Evolutionary conservation across 2,888 invertebrate species (phyloP).

Genomic region (Drosophila trichaetosa): DNA sequence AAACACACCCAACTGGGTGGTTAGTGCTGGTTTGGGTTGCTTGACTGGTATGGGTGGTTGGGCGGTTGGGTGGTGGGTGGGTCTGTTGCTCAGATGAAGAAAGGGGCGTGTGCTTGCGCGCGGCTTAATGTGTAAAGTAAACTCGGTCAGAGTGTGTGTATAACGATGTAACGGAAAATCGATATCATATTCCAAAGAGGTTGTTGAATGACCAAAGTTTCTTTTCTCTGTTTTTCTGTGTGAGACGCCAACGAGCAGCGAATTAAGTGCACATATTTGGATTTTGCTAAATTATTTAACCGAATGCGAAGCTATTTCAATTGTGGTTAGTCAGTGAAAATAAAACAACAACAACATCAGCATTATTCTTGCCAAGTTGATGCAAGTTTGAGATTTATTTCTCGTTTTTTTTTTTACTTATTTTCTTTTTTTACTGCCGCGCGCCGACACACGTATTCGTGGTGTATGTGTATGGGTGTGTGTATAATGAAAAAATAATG

Average conservation of each 20-base stretch:
- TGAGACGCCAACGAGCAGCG: constrained; percentile 2
- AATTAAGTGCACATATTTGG: not conserved
- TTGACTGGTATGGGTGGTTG: constrained; percentile 1
- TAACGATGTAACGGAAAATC: constrained; percentile 80
- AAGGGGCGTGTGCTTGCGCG: constrained; percentile 64
- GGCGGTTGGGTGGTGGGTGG: constrained; percentile 2
- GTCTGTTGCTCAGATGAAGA: constrained; percentile 24
- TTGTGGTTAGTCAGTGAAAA: constrained; percentile 4
- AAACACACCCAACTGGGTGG: constrained; percentile 15
- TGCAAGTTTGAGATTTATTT: constrained; percentile 20
- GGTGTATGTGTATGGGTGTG: constrained; percentile 45
- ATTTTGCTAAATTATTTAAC: not conserved
- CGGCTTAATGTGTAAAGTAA: constrained; percentile 55
- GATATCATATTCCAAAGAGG: constrained; percentile 62
- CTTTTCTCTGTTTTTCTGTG: not conserved
- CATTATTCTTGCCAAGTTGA: constrained; percentile 13
- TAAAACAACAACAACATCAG: constrained; percentile 2
- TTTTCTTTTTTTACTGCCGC: constrained; percentile 41
- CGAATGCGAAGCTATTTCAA: constrained; percentile 13
- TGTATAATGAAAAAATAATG: constrained; percentile 33
- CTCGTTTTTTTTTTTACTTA: constrained; percentile 9
- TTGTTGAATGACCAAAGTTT: constrained; percentile 63
- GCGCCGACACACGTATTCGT: constrained; percentile 57
- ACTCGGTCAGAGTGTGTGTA: constrained; percentile 81
- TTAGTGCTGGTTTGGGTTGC: not conserved